phyloP scores from a whole-genome alignment of 1,140 invertebrate genomes.

The Drosophila melanica region DNA sequence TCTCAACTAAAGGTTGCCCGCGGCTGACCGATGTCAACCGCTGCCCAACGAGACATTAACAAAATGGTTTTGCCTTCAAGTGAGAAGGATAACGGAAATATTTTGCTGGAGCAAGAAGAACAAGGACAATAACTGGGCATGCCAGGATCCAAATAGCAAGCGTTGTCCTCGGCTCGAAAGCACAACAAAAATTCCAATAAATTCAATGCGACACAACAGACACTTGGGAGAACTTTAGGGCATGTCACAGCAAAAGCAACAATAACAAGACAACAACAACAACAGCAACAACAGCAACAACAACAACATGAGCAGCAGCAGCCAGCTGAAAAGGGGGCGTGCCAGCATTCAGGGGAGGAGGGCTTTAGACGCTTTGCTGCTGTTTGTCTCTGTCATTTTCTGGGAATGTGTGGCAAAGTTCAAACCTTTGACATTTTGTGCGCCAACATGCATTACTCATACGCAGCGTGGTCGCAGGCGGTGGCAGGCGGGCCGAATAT shows the following conservation, averaged over 20 bases:
- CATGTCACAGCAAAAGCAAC: constrained; percentile 66
- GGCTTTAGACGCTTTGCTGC: constrained; percentile 9
- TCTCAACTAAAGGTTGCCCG: constrained; percentile 20
- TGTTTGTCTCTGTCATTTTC: constrained; percentile 61
- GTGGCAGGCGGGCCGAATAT: constrained; percentile 36
- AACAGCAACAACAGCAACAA: constrained; percentile 57
- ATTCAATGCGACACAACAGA: constrained; percentile 81
- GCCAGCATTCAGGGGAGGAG: constrained; percentile 4
- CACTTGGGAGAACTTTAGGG: constrained; percentile 79
- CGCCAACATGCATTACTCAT: constrained; percentile 76
- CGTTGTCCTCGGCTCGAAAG: constrained; percentile 46
- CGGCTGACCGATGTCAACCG: constrained; percentile 66
- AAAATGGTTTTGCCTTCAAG: constrained; percentile 60
- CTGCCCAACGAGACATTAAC: constrained; percentile 70
- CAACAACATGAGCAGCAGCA: constrained; percentile 44
- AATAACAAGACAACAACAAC: constrained; percentile 36
- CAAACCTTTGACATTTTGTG: constrained; percentile 78
- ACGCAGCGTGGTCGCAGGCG: constrained; percentile 54
- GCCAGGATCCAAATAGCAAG: constrained; percentile 27
- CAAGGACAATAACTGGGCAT: constrained; percentile 30
- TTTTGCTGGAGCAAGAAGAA: constrained; percentile 35
- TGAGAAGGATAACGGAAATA: constrained; percentile 57
- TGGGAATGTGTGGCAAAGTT: constrained; percentile 73
- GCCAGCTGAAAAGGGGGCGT: constrained; percentile 20
- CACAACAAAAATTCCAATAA: constrained; percentile 80